Percentiles rank a stretch among this genome's conserved stretches.
Evolutionary conservation across 1,140 invertebrate species (phyloP).

Genomic region (Metaphire vulgaris): DNA sequence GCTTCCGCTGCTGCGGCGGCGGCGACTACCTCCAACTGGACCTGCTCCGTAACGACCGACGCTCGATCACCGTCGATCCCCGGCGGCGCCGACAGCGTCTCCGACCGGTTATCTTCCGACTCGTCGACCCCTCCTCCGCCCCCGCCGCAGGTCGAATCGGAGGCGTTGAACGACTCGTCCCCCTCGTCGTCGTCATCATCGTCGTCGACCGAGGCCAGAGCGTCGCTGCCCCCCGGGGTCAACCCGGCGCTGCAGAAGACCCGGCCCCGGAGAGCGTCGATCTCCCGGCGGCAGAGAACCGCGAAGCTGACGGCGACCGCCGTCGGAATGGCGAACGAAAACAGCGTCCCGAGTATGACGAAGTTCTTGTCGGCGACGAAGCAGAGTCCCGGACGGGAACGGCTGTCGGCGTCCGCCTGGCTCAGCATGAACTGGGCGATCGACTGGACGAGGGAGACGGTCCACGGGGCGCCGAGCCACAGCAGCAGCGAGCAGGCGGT

Average conservation of each 20-base stretch:
- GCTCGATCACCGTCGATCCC: not conserved
- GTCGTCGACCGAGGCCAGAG: no score
- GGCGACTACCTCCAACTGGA: slow-evolving; percentile 7
- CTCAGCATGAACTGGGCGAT: slow-evolving; percentile 27
- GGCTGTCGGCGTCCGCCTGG: slow-evolving; percentile 5
- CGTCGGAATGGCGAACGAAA: slow-evolving; percentile 20
- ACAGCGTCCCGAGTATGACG: slow-evolving; percentile 14
- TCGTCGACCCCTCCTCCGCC: no score
- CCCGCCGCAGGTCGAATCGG: not conserved
- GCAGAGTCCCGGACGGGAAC: slow-evolving; percentile 5
- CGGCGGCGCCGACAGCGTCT: not conserved
- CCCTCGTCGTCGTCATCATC: not conserved
- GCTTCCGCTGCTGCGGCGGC: not conserved
- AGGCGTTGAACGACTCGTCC: not conserved
- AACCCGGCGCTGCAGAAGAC: not conserved
- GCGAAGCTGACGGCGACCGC: not conserved
- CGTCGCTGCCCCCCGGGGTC: slow-evolving; percentile 1
- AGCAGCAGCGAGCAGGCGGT: slow-evolving; percentile 16
- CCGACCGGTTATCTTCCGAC: not conserved
- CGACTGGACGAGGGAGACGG: slow-evolving; percentile 9
- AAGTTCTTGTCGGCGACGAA: slow-evolving; percentile 26
- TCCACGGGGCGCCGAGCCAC: slow-evolving; percentile 23
- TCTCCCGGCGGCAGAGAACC: slow-evolving; percentile 7
- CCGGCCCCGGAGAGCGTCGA: slow-evolving; percentile 1
- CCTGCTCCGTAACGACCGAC: slow-evolving; percentile 3